Evolutionary conservation across 2,113 vertebrate genomes (phyloP), one percentile per base, ranked within the genome.

Genomic region (Telmatochromis brachygnathus): DNA sequence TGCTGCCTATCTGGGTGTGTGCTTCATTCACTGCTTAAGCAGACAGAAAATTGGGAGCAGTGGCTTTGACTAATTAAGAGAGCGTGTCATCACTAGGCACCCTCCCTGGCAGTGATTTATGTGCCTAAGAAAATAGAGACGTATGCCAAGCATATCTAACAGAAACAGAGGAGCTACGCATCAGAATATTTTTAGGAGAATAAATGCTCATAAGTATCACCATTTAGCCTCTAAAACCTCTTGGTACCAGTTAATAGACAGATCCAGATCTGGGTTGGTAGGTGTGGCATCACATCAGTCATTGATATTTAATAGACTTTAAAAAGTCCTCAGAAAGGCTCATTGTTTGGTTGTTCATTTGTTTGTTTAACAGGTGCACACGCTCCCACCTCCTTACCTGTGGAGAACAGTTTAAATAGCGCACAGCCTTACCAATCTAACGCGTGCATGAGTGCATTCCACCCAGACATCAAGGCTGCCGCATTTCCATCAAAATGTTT

Each of bases 31-130:
- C 33, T 88, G 90, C 86, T 90, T 65, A 90, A 84, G 89, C 93
- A 91, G 91, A 91, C 77, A 75, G 80, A 65, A 91, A 93, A 91
- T 88, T 89, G 84, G 88, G 85, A 92, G 87, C 19, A 73, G 88
- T 65, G 79, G 84, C 94, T 92, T 91, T 82, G 87, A 93, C 94
- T 94, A 90, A 94, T 94, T 93, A 94, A 89, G 88, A 85, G 65
- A 85, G 77, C 79, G 80, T 87, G 91, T 96, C 94, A 92, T 92
- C 92, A 93, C 85, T 84, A 88, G 86, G 84, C 87, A 88, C 54
- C 82, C 80, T 84, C 89, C 87, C 83, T 88, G 88, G 91, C 91
- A 83, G 73, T 81, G 90, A 94, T 94, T 91, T 91, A 91, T 91
- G 73, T 65, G 84, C 53, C 83, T 53, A 26, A 85, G 83, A 85